Evolutionary conservation across 2,797 vertebrate species (phyloP).

Genomic region (Malacoraja senta): DNA sequence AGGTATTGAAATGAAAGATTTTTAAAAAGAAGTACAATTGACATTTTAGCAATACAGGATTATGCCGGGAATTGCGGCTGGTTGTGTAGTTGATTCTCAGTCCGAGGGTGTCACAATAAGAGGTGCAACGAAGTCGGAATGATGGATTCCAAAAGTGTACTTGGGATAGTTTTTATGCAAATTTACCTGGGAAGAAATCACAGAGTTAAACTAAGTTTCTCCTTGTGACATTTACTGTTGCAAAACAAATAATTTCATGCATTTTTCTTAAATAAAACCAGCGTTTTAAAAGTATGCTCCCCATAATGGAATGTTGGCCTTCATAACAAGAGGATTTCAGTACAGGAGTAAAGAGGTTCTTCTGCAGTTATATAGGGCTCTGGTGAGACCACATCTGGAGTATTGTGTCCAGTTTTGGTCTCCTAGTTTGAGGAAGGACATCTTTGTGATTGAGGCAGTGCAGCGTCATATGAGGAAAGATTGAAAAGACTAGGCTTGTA

Average conservation of each 20-base stretch:
- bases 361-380: no score
- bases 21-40: background rate
- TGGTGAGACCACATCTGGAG: no score
- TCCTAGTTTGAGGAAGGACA: no score
- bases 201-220: conserved; percentile 5
- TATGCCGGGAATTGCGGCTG: background rate
- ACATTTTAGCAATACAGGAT: background rate
- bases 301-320: background rate
- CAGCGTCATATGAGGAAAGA: no score
- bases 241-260: background rate
- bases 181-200: conserved; percentile 15
- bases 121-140: conserved; percentile 7
- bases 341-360: no score
- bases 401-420: no score
- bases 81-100: background rate
- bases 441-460: no score
- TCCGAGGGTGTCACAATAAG: conserved; percentile 33
- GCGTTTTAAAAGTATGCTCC: background rate
- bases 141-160: conserved; percentile 32
- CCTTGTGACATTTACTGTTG: background rate
- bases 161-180: conserved; percentile 14
- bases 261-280: background rate
- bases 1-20: background rate
- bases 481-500: no score
- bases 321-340: no score